Conservation (phyloP, 1,140 invertebrate species). For the Saccostrea echinata region DNA sequence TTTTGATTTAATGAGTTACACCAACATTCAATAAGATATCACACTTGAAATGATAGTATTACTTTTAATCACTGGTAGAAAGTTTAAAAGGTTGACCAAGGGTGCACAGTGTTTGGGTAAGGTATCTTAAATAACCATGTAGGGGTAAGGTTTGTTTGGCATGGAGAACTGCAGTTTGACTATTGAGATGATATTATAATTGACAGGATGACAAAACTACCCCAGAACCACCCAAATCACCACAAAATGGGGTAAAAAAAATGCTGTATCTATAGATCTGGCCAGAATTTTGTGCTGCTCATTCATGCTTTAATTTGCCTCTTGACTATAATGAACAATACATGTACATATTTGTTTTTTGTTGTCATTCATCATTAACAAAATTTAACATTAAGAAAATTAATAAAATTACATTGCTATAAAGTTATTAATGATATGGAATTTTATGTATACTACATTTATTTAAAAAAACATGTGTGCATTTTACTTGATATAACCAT, state of each 20-base stretch:
- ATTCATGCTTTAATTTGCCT: background rate
- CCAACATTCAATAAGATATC: background rate
- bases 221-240: background rate
- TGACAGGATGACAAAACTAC: constrained; percentile 4
- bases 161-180: background rate
- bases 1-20: background rate
- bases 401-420: too few species aligned
- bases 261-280: background rate
- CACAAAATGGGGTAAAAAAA: background rate
- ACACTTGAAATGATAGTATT: background rate
- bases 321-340: too few species aligned
- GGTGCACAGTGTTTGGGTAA: too few species aligned
- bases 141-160: background rate
- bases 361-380: background rate
- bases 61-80: background rate
- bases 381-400: background rate
- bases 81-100: constrained; percentile 1
- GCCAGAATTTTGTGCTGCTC: constrained; percentile 15
- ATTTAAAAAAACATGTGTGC: too few species aligned
- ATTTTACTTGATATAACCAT: too few species aligned
- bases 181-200: constrained; percentile 6
- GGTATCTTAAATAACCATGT: too few species aligned
- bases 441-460: too few species aligned
- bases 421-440: too few species aligned
- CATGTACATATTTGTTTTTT: background rate